phyloP scores from a whole-genome alignment of 2,113 vertebrate species.

The Menidia beryllina region DNA sequence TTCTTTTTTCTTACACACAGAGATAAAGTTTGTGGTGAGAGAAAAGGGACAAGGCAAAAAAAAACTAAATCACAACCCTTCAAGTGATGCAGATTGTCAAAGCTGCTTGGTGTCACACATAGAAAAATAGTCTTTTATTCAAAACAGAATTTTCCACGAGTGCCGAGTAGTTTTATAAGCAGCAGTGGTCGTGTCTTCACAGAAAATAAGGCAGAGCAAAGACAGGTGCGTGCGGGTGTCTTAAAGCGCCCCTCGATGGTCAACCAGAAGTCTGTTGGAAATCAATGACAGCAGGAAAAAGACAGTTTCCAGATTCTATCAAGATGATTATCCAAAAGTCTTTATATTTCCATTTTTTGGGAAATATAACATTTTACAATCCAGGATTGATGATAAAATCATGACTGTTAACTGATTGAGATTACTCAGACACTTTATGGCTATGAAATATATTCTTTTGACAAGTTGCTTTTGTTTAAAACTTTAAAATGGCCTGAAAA shows the following conservation, averaged over 20 bases:
- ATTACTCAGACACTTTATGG: too few relatives aligned
- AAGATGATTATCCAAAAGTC: too few relatives aligned
- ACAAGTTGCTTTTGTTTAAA: neutral
- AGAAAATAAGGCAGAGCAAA: neutral
- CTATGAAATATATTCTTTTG: too few relatives aligned
- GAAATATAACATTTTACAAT: too few relatives aligned
- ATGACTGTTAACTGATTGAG: too few relatives aligned
- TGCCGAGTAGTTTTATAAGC: slow-evolving; percentile 23
- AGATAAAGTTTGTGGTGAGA: slow-evolving; percentile 11
- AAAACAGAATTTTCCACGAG: slow-evolving; percentile 25
- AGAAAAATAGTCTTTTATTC: slow-evolving; percentile 46
- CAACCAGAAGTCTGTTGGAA: too few relatives aligned
- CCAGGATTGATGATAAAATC: too few relatives aligned
- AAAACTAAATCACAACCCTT: neutral
- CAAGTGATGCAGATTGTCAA: slow-evolving; percentile 30
- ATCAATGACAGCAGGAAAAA: too few relatives aligned
- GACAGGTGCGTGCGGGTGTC: too few relatives aligned
- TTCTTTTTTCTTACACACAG: slow-evolving; percentile 3
- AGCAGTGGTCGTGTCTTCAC: slow-evolving; percentile 18
- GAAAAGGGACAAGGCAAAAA: slow-evolving; percentile 16
- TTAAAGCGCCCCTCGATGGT: too few relatives aligned
- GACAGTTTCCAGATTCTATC: neutral
- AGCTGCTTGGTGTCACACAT: slow-evolving; percentile 24
- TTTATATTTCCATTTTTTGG: too few relatives aligned
- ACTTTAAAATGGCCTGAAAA: neutral